Evolutionary conservation across 2,113 vertebrate species (phyloP), one percentile per base, ranked within the genome.

Genomic region (Beaufortia kweichowensis): DNA sequence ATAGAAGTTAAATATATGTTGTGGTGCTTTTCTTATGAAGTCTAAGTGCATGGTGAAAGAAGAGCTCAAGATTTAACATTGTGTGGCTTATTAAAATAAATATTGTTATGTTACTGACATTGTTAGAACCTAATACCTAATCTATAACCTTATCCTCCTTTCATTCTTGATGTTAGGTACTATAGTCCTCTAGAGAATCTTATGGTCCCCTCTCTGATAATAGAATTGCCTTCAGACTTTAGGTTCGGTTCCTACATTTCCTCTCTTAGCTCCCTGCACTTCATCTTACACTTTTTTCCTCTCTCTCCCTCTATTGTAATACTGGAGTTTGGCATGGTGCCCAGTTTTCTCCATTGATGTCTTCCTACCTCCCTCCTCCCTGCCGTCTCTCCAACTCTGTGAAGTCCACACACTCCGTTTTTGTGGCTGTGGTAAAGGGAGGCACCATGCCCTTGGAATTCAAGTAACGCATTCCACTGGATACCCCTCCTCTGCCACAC

Each of bases 391-490:
- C n/a, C 23, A 3, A 26, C 41, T 64, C 48, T 14, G 39, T 53
- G 33, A 74, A 78, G 63, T 84, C 82, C 57, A 60, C 62, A 79
- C 78, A 76, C 77, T 81, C 77, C 28, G 28, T 35, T 59, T 79
- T 80, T 73, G 85, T 86, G 87, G 85, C 88, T 80, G 81, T 80
- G 85, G 85, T 79, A 78, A 87, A 80, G 53, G n/a, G 77, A 85
- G 78, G 79, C 71, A 78, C 81, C 59, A 50, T 63, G 81, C 75
- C 79, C 23, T 24, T 82, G 87, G 88, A 88, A 90, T 88, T 82
- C 41, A 78, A 74, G 63, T 62, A 53, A 75, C 63, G 76, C 80
- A 81, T 86, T 86, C 84, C 82, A 79, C 55, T 69, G 77, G 74
- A 80, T 48, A 62, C 66, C 66, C 67, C 60, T 71, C 59, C 48